Evolutionary conservation across 2,113 vertebrate genomes (phyloP).

Genomic region (Redunca redunca): DNA sequence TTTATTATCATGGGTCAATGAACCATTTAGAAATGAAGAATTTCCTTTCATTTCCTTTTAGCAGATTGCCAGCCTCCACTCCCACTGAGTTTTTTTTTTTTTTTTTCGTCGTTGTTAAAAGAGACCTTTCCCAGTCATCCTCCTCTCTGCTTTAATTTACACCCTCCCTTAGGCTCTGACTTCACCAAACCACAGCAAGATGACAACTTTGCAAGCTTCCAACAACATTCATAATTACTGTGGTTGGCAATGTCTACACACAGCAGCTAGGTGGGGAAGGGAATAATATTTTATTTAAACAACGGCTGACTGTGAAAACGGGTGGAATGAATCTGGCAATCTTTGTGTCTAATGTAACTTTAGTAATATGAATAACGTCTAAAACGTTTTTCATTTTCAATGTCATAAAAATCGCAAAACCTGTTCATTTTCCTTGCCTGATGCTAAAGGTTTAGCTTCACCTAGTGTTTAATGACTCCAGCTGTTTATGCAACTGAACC

Average conservation of each 20-base stretch:
- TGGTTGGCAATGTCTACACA: background rate
- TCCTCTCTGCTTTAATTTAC: background rate
- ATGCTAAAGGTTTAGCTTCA: background rate
- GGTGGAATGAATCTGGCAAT: background rate
- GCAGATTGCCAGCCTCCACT: constrained; percentile 70
- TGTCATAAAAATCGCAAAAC: background rate
- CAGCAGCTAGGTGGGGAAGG: background rate
- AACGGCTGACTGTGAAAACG: background rate
- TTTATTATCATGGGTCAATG: constrained; percentile 83
- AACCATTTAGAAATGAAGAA: constrained; percentile 81
- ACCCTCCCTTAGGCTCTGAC: background rate
- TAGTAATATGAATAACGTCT: background rate
- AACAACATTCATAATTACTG: background rate
- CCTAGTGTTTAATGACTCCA: background rate
- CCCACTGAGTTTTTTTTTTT: constrained; percentile 45
- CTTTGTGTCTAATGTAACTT: background rate
- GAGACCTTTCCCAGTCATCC: background rate
- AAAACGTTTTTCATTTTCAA: background rate
- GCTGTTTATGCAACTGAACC: background rate
- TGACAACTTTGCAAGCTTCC: background rate
- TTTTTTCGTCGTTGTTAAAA: constrained; percentile 1
- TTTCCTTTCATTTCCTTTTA: constrained; percentile 79
- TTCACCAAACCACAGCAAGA: background rate
- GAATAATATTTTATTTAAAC: background rate
- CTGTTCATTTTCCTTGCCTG: background rate